Percentiles rank a stretch among this genome's conserved stretches.
Conservation (phyloP, 2,888 invertebrate genomes). For the Drosophila picticornis region DNA sequence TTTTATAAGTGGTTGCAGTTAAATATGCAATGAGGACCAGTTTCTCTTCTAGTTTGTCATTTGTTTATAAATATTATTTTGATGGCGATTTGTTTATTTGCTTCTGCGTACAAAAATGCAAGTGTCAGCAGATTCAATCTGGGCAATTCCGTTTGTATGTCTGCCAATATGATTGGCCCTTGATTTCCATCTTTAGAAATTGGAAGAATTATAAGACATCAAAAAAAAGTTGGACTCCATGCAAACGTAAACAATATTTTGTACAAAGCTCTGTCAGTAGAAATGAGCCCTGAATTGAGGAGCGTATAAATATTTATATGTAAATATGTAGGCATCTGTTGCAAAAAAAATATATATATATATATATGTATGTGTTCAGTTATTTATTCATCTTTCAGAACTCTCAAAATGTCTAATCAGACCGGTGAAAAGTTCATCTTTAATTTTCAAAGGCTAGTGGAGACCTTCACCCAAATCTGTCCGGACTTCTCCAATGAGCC, state of each 20-base stretch:
- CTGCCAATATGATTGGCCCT: background rate
- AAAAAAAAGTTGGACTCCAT: background rate
- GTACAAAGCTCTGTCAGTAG: background rate
- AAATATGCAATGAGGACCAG: background rate
- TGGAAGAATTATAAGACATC: background rate
- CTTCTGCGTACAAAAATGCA: background rate
- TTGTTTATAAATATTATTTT: background rate
- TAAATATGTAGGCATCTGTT: too few relatives aligned
- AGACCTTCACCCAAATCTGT: slow-evolving; percentile 54
- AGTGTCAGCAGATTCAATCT: background rate
- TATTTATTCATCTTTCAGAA: slow-evolving; percentile 8
- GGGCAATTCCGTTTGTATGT: background rate
- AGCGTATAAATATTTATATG: too few relatives aligned
- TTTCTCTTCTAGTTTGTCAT: background rate
- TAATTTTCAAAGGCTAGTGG: slow-evolving; percentile 45
- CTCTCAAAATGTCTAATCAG: slow-evolving; percentile 27
- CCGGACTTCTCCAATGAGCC: slow-evolving; percentile 59
- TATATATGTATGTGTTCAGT: background rate
- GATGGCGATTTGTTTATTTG: background rate
- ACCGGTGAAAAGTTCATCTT: slow-evolving; percentile 24
- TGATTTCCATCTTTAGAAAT: background rate
- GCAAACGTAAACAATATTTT: background rate
- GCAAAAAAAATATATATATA: too few relatives aligned
- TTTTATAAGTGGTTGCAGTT: background rate
- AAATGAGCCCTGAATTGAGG: too few relatives aligned